These are phyloP conservation scores for Cirrhinus molitorella DNA, from an alignment of 2,797 vertebrate species.

Conservation along the genomic window DNA sequence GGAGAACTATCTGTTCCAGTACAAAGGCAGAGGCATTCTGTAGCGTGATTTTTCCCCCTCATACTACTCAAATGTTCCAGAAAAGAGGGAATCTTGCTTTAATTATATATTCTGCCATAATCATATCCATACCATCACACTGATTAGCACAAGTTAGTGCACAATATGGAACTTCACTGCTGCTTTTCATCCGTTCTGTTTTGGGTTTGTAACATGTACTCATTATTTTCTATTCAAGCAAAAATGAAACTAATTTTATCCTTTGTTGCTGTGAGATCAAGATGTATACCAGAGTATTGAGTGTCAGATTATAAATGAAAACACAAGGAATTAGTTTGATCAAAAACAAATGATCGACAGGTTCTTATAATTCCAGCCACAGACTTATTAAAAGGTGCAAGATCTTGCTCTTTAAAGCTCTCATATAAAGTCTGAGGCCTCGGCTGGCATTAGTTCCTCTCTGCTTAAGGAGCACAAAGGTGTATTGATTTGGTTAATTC, in stretches of 20 bases:
- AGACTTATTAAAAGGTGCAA: constrained; percentile 39
- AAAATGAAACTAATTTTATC: constrained; percentile 17
- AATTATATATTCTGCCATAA: constrained; percentile 33
- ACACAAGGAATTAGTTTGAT: constrained; percentile 16
- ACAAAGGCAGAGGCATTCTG: background rate
- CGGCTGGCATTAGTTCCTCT: constrained; percentile 59
- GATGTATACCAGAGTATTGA: background rate
- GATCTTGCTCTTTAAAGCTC: constrained; percentile 24
- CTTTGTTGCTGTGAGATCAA: background rate
- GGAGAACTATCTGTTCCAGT: background rate
- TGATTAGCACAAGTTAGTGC: constrained; percentile 10
- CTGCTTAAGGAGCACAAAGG: constrained; percentile 57
- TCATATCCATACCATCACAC: constrained; percentile 18
- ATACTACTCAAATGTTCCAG: background rate
- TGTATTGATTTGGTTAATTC: constrained; percentile 53
- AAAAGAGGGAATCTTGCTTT: constrained; percentile 24
- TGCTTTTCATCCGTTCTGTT: background rate
- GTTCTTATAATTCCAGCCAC: background rate
- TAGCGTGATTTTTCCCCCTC: background rate
- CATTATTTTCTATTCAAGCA: background rate
- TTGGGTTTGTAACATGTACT: constrained; percentile 1
- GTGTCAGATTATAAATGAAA: background rate
- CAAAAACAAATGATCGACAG: background rate
- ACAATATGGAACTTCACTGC: background rate
- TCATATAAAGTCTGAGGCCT: constrained; percentile 36